A percentile compares a stretch with the other conserved stretches of the same genome.
Conservation (phyloP, 1,140 invertebrate genomes). For the Drosophila eugracilis region DNA sequence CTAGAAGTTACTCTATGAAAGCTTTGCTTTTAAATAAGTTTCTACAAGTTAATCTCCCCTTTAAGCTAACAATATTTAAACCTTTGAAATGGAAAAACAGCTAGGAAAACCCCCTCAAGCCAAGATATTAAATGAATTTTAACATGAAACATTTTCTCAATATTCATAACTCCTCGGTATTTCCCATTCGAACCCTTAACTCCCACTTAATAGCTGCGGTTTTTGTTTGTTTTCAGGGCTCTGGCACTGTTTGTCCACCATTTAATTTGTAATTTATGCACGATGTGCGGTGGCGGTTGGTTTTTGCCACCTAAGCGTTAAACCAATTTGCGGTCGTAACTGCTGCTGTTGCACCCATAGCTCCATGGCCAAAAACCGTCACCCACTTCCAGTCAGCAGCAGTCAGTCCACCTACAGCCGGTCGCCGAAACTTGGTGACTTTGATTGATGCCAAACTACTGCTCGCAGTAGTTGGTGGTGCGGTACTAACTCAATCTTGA, state of each 20-base stretch:
- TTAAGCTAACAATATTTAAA: no score
- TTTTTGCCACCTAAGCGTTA: conserved; percentile 49
- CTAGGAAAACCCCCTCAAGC: no score
- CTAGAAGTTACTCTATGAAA: neutral
- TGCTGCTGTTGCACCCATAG: neutral
- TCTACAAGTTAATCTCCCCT: no score
- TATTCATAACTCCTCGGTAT: conserved; percentile 3
- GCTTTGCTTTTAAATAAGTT: no score
- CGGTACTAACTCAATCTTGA: conserved; percentile 52
- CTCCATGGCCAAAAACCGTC: conserved; percentile 4
- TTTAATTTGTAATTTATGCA: conserved; percentile 68
- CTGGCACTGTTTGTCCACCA: conserved; percentile 33
- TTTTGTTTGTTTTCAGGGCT: conserved; percentile 28
- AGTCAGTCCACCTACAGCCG: no score
- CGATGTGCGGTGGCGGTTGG: conserved; percentile 25
- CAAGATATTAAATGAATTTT: no score
- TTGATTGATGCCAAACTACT: conserved; percentile 56
- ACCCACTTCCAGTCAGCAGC: conserved; percentile 6
- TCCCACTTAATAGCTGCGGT: conserved; percentile 11
- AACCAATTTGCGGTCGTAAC: conserved; percentile 53
- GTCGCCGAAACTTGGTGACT: conserved; percentile 36
- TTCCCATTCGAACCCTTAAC: neutral
- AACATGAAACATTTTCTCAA: no score
- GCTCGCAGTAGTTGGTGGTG: conserved; percentile 15
- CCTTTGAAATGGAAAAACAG: no score